These are phyloP conservation scores for Cephalopachus bancanus DNA, from an alignment of 2,797 vertebrate genomes.

Conservation along the genomic window DNA sequence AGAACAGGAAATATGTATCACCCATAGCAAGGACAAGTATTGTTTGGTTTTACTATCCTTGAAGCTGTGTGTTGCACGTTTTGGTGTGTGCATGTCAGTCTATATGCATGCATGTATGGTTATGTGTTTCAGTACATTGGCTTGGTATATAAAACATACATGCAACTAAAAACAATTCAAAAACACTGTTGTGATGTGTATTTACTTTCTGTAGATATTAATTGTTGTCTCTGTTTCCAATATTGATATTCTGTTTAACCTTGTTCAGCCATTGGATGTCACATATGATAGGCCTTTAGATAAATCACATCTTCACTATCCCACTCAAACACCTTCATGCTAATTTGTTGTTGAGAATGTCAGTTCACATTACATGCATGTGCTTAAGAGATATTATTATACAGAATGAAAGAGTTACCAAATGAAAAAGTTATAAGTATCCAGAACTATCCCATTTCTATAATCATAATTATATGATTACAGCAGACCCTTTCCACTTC, in stretches of 20 bases:
- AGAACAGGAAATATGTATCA: background rate
- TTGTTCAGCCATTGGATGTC: background rate
- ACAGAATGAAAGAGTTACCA: background rate
- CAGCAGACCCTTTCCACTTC: background rate
- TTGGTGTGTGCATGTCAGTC: background rate
- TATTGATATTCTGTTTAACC: background rate
- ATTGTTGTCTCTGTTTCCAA: background rate
- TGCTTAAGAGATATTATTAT: background rate
- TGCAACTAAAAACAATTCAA: background rate
- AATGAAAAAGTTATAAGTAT: background rate
- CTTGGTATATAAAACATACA: background rate
- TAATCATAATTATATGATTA: background rate
- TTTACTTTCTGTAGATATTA: background rate
- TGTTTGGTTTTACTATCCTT: background rate
- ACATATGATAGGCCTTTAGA: accelerated
- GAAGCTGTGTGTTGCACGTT: background rate
- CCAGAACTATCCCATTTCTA: background rate
- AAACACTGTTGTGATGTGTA: background rate
- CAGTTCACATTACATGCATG: background rate
- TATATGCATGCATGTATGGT: background rate
- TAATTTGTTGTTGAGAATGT: background rate
- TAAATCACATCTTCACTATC: background rate
- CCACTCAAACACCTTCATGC: accelerated
- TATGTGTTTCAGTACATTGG: background rate
- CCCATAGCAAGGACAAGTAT: background rate